These are phyloP conservation scores for Diadegma fenestrale DNA, from an alignment of 2,888 invertebrate genomes.

Conservation along the genomic window DNA sequence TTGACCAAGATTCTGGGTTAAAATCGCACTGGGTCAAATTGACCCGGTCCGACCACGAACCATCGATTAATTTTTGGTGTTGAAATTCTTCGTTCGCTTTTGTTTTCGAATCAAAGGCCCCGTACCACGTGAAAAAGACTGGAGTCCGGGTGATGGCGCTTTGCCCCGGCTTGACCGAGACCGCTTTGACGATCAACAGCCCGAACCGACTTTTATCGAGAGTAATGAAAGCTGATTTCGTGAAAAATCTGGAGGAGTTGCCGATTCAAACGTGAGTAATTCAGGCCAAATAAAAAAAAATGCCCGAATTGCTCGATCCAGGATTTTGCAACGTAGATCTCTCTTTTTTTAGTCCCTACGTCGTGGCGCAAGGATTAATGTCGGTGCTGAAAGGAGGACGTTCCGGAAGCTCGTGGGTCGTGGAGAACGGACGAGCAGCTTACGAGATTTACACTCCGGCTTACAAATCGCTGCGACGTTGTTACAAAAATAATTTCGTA, in stretches of 20 bases:
- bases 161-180: constrained; percentile 84
- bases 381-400: constrained; percentile 75
- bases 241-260: constrained; percentile 80
- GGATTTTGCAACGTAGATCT: neutral
- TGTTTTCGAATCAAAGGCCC: constrained; percentile 70
- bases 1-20: no score
- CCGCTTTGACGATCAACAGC: constrained; percentile 80
- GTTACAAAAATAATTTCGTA: constrained; percentile 80
- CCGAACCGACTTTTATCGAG: constrained; percentile 80
- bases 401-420: constrained; percentile 81
- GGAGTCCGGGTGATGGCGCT: constrained; percentile 83
- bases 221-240: constrained; percentile 82
- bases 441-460: constrained; percentile 80
- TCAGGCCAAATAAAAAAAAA: neutral
- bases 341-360: constrained; percentile 75
- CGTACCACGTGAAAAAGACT: constrained; percentile 79
- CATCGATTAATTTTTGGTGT: neutral
- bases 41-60: no score
- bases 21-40: no score
- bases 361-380: constrained; percentile 81
- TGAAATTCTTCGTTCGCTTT: neutral
- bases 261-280: constrained; percentile 81
- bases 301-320: neutral
- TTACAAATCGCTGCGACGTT: constrained; percentile 77
- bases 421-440: constrained; percentile 80